Conservation (phyloP, 1,140 invertebrate species). For the Metopolophium dirhodum region DNA sequence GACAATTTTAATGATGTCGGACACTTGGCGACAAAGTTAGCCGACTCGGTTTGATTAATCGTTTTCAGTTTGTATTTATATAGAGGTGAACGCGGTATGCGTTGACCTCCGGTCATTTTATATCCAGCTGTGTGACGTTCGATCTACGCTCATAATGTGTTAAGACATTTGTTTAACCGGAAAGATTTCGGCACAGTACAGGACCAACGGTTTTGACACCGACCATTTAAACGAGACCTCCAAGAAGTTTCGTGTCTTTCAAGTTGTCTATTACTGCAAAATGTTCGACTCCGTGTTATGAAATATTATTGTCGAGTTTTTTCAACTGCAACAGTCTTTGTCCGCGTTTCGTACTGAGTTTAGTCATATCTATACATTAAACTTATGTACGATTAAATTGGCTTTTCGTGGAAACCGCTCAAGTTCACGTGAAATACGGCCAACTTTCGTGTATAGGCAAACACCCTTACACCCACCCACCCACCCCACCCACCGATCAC, state of each 20-base stretch:
- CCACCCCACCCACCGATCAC: neutral
- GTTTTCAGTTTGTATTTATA: conserved; percentile 23
- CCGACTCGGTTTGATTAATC: conserved; percentile 18
- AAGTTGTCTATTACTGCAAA: neutral
- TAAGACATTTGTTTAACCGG: neutral
- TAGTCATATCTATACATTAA: neutral
- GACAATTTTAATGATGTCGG: neutral
- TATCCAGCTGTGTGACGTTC: neutral
- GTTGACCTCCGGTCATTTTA: neutral
- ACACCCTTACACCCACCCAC: neutral
- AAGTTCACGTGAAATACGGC: conserved; percentile 2
- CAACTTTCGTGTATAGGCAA: neutral
- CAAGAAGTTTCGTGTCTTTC: neutral
- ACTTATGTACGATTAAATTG: neutral
- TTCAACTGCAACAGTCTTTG: neutral
- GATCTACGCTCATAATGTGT: neutral
- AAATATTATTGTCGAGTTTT: neutral
- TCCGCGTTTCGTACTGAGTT: neutral
- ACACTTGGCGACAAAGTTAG: conserved; percentile 1
- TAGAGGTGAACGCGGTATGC: neutral
- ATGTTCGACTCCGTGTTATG: neutral
- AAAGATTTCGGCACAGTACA: neutral
- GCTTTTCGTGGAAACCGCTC: neutral
- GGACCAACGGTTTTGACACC: neutral
- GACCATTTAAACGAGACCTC: neutral